These are phyloP conservation scores for Gadopsis marmoratus DNA, from an alignment of 2,797 vertebrate species.

Conservation along the genomic window DNA sequence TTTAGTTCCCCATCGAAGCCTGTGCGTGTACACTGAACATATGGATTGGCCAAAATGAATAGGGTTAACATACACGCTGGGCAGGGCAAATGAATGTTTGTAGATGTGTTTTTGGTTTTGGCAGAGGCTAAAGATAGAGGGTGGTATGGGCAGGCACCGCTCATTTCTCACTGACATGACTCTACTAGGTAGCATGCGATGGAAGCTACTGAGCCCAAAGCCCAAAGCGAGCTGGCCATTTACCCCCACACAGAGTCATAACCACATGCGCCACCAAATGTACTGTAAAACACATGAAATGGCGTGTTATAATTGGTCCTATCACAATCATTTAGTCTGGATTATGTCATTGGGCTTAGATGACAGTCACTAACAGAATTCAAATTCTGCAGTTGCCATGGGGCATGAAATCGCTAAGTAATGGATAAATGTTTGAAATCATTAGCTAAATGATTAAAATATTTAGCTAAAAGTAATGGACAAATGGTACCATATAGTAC, in stretches of 20 bases:
- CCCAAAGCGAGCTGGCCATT: conserved; percentile 36
- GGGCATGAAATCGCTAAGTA: not conserved
- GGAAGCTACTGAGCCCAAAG: conserved; percentile 37
- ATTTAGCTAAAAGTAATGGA: conserved; percentile 2
- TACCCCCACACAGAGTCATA: conserved; percentile 12
- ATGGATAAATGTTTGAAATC: not conserved
- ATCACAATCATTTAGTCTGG: conserved; percentile 28
- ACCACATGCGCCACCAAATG: conserved; percentile 27
- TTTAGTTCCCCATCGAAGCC: conserved; percentile 76
- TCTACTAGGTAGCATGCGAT: conserved; percentile 58
- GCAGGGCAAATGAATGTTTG: conserved; percentile 82
- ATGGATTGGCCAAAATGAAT: conserved; percentile 85
- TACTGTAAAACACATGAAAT: conserved; percentile 35
- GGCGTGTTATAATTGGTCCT: conserved; percentile 7
- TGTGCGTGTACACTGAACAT: conserved; percentile 80
- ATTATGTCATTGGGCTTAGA: conserved; percentile 22
- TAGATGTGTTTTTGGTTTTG: conserved; percentile 83
- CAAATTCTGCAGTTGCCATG: not conserved
- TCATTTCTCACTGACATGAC: conserved; percentile 73
- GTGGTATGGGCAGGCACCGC: conserved; percentile 65
- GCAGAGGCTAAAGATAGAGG: conserved; percentile 84
- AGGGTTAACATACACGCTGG: conserved; percentile 79
- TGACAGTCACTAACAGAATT: conserved; percentile 15
- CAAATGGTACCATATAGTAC: no score
- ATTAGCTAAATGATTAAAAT: not conserved